phyloP scores from a whole-genome alignment of 2,797 vertebrate genomes.

The Aselliscus stoliczkanus region DNA sequence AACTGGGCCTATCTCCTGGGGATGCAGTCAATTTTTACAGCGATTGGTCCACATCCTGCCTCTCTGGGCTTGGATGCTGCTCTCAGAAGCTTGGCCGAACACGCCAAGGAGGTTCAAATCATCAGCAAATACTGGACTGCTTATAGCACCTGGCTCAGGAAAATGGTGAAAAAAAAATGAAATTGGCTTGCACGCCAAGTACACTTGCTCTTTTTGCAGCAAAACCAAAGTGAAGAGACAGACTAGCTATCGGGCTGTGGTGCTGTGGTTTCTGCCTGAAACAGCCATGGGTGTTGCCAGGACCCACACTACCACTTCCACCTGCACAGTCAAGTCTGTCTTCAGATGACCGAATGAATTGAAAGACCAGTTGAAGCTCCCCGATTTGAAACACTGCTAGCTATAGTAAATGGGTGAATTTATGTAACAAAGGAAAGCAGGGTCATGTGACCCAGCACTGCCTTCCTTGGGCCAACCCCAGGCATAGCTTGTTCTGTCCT shows the following conservation, averaged over 20 bases:
- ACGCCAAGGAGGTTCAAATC: slow-evolving; percentile 92
- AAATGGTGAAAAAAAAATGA: slow-evolving; percentile 95
- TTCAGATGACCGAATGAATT: slow-evolving; percentile 92
- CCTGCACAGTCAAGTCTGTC: slow-evolving; percentile 91
- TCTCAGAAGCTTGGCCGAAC: slow-evolving; percentile 86
- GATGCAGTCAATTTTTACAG: neutral
- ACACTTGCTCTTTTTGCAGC: slow-evolving; percentile 92
- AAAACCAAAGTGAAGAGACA: slow-evolving; percentile 94
- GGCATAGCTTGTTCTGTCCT: neutral
- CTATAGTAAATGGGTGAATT: neutral
- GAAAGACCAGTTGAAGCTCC: slow-evolving; percentile 89
- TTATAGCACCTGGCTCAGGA: slow-evolving; percentile 91
- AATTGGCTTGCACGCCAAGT: slow-evolving; percentile 91
- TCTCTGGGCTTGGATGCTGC: slow-evolving; percentile 83
- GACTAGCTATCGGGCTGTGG: slow-evolving; percentile 80
- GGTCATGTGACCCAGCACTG: neutral
- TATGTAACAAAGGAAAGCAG: neutral
- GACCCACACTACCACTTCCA: slow-evolving; percentile 91
- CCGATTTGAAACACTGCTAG: neutral
- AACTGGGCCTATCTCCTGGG: neutral
- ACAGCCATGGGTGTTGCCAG: slow-evolving; percentile 90
- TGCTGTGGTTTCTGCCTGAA: slow-evolving; percentile 92
- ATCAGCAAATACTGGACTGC: slow-evolving; percentile 90
- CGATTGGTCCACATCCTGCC: neutral
- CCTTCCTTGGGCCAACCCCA: neutral